Percentiles rank a stretch among this genome's conserved stretches.
Conservation (phyloP, 2,797 vertebrate species). For the Percopsis omiscomaycus region DNA sequence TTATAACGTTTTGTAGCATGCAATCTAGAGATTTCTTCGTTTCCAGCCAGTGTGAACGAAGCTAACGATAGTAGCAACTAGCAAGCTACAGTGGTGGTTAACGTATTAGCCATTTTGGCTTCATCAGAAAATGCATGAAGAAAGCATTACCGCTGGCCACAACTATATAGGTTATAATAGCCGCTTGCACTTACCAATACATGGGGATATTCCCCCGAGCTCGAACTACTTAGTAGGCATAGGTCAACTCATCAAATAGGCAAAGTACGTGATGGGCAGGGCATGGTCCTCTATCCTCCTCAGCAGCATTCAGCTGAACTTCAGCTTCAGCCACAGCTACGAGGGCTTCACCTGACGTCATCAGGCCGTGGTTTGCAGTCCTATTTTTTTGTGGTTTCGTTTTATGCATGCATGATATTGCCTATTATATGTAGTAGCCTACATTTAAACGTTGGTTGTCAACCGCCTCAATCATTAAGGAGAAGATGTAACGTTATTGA, state of each 20-base stretch:
- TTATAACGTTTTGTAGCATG: not conserved
- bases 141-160: constrained; percentile 12
- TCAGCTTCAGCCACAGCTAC: not conserved
- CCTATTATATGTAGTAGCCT: no score
- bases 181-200: constrained; percentile 69
- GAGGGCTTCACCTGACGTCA: constrained; percentile 66
- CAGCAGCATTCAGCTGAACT: constrained; percentile 20
- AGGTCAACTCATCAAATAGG: constrained; percentile 65
- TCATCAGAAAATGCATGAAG: constrained; percentile 42
- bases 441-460: no score
- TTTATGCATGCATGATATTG: not conserved
- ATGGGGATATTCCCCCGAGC: constrained; percentile 72
- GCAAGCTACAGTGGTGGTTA: constrained; percentile 43
- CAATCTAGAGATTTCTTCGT: not conserved
- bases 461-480: no score
- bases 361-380: constrained; percentile 15
- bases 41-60: constrained; percentile 17
- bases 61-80: constrained; percentile 60
- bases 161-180: constrained; percentile 11
- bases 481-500: not conserved
- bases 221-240: constrained; percentile 68
- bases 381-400: not conserved
- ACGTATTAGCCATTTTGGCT: constrained; percentile 63
- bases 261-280: constrained; percentile 60
- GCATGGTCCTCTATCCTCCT: constrained; percentile 61